Evolutionary conservation across 92 coral and sea anemone species (phyloP).

Genomic region (Galaxea fascicularis): DNA sequence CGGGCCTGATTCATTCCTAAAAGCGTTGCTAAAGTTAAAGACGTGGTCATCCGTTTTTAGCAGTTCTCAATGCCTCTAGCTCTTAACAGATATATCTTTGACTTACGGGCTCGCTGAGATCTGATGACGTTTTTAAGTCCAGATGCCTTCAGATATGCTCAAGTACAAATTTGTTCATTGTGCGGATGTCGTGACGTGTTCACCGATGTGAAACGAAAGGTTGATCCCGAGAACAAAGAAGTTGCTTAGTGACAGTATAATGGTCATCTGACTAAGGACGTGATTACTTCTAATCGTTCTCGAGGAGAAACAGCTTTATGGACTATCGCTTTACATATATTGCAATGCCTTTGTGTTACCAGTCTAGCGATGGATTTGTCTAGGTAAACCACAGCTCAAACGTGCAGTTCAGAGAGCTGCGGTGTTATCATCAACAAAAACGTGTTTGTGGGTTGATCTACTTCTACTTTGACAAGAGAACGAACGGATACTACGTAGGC

Average conservation of each 20-base stretch:
- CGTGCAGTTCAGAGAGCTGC: background rate
- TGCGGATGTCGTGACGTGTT: slow-evolving; percentile 35
- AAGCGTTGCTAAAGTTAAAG: too few relatives aligned
- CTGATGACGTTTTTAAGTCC: too few relatives aligned
- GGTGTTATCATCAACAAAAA: background rate
- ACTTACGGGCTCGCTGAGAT: too few relatives aligned
- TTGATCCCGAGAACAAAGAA: slow-evolving; percentile 7
- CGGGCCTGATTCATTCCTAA: too few relatives aligned
- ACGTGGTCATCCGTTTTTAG: too few relatives aligned
- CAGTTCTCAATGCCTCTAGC: too few relatives aligned
- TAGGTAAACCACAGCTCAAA: background rate
- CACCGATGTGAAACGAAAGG: background rate
- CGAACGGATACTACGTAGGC: background rate
- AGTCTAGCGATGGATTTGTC: slow-evolving; percentile 4
- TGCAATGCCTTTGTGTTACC: background rate
- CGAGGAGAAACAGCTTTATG: background rate
- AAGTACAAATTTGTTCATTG: background rate
- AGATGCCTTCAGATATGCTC: too few relatives aligned
- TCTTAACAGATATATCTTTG: too few relatives aligned
- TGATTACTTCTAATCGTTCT: background rate
- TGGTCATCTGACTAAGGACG: background rate
- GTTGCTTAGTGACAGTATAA: slow-evolving; percentile 38
- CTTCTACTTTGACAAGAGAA: background rate
- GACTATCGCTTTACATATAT: background rate
- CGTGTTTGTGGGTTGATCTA: background rate